Evolutionary conservation across 35 echinoderm and acorn worm species (phyloP).

Genomic region (Ptychodera flava): DNA sequence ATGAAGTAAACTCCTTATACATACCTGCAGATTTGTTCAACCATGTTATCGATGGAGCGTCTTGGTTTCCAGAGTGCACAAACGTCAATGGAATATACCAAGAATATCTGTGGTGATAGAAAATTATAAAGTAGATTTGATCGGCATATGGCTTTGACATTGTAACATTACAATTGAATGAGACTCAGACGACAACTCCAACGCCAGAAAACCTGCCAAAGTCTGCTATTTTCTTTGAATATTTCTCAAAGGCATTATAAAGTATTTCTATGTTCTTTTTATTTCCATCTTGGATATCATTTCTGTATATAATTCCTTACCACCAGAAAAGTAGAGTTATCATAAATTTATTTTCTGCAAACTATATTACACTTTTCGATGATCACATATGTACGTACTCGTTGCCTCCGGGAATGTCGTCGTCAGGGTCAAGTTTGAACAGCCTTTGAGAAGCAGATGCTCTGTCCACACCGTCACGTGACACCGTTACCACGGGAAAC

Average conservation of each 20-base stretch:
- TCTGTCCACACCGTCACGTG: not conserved
- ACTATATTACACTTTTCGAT: no score
- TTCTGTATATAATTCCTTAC: not conserved
- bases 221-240: no score
- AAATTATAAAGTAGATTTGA: not conserved
- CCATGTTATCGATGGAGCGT: not conserved
- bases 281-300: no score
- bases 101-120: not conserved
- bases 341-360: not conserved
- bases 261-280: no score
- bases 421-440: not conserved
- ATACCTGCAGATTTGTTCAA: not conserved
- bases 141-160: not conserved
- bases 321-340: not conserved
- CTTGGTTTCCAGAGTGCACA: not conserved
- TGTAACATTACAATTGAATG: not conserved
- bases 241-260: no score
- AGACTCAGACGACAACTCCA: not conserved
- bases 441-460: not conserved
- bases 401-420: not conserved
- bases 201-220: no score
- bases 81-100: not conserved
- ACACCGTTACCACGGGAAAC: not conserved
- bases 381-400: not conserved
- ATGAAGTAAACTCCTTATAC: no score